Evolutionary conservation across 2,113 vertebrate genomes (phyloP).

Genomic region (Lepus timidus): DNA sequence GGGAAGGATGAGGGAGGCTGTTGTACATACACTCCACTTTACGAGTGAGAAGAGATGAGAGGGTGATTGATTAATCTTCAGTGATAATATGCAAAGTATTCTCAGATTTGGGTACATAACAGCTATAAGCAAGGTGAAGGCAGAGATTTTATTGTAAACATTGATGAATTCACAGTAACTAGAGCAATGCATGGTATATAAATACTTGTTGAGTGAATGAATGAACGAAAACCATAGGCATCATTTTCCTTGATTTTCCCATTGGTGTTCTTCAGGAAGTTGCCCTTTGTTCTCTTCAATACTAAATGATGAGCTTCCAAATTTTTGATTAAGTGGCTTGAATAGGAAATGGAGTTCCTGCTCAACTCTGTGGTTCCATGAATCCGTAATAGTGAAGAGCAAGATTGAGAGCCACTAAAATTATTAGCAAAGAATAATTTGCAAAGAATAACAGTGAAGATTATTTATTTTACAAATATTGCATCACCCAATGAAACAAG

Average conservation of each 20-base stretch:
- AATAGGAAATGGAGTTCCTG: background rate
- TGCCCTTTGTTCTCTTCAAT: background rate
- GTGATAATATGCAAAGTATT: background rate
- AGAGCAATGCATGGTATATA: background rate
- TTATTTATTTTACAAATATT: constrained; percentile 47
- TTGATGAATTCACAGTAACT: background rate
- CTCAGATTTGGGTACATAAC: background rate
- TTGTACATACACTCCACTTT: background rate
- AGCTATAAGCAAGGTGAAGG: background rate
- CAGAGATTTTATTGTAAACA: background rate
- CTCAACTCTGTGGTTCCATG: background rate
- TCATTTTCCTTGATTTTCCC: background rate
- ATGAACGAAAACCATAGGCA: background rate
- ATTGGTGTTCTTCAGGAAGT: background rate
- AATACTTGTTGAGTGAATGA: background rate
- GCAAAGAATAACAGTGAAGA: too few species aligned
- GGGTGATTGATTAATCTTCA: background rate
- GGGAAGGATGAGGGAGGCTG: background rate
- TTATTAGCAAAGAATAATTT: background rate
- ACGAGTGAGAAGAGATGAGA: background rate
- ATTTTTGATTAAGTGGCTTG: background rate
- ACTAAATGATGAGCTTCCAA: background rate
- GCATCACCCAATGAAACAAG: background rate
- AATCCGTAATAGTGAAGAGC: background rate
- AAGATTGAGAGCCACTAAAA: constrained; percentile 10